Base-by-base conservation (phyloP, 23 tunicate species). In the Oikopleura dioica region DNA sequence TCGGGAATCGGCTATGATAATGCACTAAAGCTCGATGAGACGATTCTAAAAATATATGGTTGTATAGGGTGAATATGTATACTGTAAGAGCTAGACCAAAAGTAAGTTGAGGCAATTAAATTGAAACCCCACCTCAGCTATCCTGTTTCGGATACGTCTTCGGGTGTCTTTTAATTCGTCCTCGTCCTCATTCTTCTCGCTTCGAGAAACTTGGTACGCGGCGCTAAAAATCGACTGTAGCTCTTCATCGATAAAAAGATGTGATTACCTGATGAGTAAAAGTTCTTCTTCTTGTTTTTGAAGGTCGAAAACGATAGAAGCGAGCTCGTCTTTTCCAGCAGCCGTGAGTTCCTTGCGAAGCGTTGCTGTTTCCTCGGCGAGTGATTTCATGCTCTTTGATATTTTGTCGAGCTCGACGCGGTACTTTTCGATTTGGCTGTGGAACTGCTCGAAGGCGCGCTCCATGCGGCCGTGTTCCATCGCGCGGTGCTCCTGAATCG, bases 151-250 rank as follows among this genome's bases (percentile, higher is more conserved):
- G 26, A 63, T 63, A 12, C 5, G 2, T 63, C 72, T 23, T 23
- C 72, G 72, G 33, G 72, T 12, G 2, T 63, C 72, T 2, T 31
- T 23, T 2, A 63, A 28, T 2, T 63, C 72, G 72, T 63, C 5
- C 26, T 63, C 72, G 33, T 63, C 72, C 72, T 63, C 72, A 28
- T 63, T 63, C 33, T 63, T 23, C 33, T 63, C 30, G 33, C 26
- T 63, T 63, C 72, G 29, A 5, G 72, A 23, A 63, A 63, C 33
- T 63, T 63, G 72, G 72, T 63, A 63, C 29, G 72, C 72, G 33
- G 72, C 72, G 33, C 72, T 63, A 21, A 9, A 44, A 9, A 44
- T n/a, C n/a, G n/a, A n/a, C n/a, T n/a, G n/a, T n/a, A 9, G 9
- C 16, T 44, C 16, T 44, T 9, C 9, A 9, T 44, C 16, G 16